Evolutionary conservation across 2,888 invertebrate genomes (phyloP).

Genomic region (Chrysolina oricalcia): DNA sequence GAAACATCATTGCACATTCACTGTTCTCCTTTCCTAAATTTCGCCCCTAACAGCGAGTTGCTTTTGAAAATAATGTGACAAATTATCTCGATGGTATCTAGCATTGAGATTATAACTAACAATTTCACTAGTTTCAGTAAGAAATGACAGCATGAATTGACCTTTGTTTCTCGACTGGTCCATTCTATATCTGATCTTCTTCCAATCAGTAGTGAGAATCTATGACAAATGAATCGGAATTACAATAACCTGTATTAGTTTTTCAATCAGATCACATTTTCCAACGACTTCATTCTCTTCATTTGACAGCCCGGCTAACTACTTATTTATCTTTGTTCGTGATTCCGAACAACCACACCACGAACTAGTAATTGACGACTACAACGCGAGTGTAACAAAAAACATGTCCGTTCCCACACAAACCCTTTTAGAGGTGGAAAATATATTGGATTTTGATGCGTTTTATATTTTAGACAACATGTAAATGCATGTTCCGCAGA

Average conservation of each 20-base stretch:
- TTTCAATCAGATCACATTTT: background rate
- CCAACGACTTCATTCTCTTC: slow-evolving; percentile 9
- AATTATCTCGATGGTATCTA: too few relatives aligned
- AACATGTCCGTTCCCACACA: slow-evolving; percentile 51
- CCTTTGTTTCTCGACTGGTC: too few relatives aligned
- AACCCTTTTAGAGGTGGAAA: slow-evolving; percentile 45
- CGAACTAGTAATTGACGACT: slow-evolving; percentile 23
- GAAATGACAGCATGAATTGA: too few relatives aligned
- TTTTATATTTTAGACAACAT: slow-evolving; percentile 59
- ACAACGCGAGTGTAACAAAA: slow-evolving; percentile 44
- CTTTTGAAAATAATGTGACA: too few relatives aligned
- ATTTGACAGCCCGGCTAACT: slow-evolving; percentile 7
- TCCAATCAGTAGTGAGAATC: background rate
- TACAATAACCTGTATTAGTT: background rate
- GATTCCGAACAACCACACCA: slow-evolving; percentile 37
- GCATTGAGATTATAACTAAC: too few relatives aligned
- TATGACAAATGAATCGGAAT: background rate
- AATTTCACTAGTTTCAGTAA: too few relatives aligned
- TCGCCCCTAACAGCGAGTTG: too few relatives aligned
- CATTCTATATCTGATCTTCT: background rate
- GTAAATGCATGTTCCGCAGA: slow-evolving; percentile 59
- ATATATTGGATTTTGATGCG: slow-evolving; percentile 52
- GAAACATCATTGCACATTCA: too few relatives aligned
- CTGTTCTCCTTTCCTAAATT: too few relatives aligned
- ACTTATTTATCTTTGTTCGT: slow-evolving; percentile 12